These are phyloP conservation scores for Temnothorax nylanderi DNA, from an alignment of 1,140 invertebrate genomes.

Conservation along the genomic window DNA sequence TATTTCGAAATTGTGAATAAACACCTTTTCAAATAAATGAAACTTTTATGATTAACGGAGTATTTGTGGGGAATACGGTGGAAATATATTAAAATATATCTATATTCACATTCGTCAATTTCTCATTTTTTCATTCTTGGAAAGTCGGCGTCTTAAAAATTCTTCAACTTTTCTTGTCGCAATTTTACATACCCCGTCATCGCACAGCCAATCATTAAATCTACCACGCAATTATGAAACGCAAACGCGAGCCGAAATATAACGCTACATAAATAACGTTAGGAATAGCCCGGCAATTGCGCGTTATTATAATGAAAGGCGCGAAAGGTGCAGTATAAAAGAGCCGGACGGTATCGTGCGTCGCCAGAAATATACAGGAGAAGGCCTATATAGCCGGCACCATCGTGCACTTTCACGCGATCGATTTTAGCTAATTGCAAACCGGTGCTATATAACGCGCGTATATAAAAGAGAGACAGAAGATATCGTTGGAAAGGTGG, in stretches of 20 bases:
- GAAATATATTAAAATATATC: not conserved
- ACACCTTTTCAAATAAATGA: slow-evolving; percentile 24
- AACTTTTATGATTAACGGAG: slow-evolving; percentile 41
- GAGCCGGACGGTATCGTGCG: slow-evolving; percentile 39
- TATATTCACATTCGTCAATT: not conserved
- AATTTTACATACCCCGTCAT: not conserved
- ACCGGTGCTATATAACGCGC: slow-evolving; percentile 73
- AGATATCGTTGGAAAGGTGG: slow-evolving; percentile 62
- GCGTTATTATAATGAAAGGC: slow-evolving; percentile 35
- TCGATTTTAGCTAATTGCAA: slow-evolving; percentile 84
- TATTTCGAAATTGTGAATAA: slow-evolving; percentile 39
- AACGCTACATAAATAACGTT: slow-evolving; percentile 27
- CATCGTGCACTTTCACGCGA: slow-evolving; percentile 79
- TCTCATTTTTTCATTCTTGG: not conserved
- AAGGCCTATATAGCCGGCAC: slow-evolving; percentile 50
- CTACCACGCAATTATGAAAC: slow-evolving; percentile 16
- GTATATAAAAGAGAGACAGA: slow-evolving; percentile 41
- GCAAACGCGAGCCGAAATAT: not conserved
- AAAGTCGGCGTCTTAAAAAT: not conserved
- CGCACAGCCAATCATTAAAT: not conserved
- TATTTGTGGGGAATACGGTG: not conserved
- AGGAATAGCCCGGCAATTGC: slow-evolving; percentile 25
- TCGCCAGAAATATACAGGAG: slow-evolving; percentile 57
- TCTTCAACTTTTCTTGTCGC: not conserved
- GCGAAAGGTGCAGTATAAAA: slow-evolving; percentile 47